Evolutionary conservation across 2,113 vertebrate genomes (phyloP), one percentile per base, ranked within the genome.

Genomic region (Cyanistes caeruleus): DNA sequence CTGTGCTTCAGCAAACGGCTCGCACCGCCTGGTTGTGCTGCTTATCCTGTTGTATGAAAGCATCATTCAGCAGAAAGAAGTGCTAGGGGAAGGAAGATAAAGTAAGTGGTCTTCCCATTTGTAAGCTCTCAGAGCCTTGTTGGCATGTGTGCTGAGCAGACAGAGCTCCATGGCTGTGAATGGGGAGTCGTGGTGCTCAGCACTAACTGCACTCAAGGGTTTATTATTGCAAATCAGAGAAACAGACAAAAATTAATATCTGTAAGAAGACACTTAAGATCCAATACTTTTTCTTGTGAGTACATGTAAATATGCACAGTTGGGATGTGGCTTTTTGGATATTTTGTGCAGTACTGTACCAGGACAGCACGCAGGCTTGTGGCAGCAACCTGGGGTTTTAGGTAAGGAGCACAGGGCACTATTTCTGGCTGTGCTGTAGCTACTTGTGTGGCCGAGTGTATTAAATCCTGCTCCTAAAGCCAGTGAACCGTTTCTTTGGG

Each of bases 251-350:
- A 63, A 53, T 13, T 17, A 53, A 10, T 63, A 5, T 15, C 31
- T 0, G 0, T 41, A 52, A 67, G 76, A 74, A 58, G 69, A 55
- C 7, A 21, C 0, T 0, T 41, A 56, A 59, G 76, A 53, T 30
- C 37, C 44, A 23, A 77, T 25, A 15, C 30, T 94, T 89, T 78
- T 64, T 70, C 49, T 46, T 18, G 19, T 73, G 49, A 77, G 27
- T 84, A 44, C 4, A 1, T 27, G 24, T 56, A 58, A 52, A 51
- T 77, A 20, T 21, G 51, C n/a, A 33, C 25, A 39, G 10, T n/a
- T 60, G 28, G 17, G 51, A 30, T 49, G 53, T 68, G 27, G 16
- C 3, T 23, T 76, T 56, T 56, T 39, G 48, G 68, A 56, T 91
- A 53, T 81, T 90, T 86, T 86, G 27, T 51, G 68, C 17, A 10